A percentile compares a stretch with the other conserved stretches of the same genome.
Conservation (phyloP, 2,888 invertebrate species). For the Criorhina ranunculi region DNA sequence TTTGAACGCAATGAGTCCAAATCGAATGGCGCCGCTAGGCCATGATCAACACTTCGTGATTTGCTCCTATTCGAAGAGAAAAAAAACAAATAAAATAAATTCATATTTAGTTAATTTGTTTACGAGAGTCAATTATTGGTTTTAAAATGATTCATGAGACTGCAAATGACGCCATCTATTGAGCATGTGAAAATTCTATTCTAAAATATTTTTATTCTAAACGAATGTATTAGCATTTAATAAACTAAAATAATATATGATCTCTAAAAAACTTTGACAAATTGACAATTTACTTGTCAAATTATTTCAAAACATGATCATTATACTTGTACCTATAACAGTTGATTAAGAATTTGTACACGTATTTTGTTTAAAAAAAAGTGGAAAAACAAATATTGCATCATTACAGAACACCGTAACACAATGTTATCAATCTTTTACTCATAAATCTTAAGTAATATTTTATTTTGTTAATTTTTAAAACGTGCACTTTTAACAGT, state of each 20-base stretch:
- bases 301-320: neutral
- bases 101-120: conserved; percentile 3
- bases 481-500: conserved; percentile 48
- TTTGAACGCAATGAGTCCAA: conserved; percentile 93
- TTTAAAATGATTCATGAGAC: conserved; percentile 4
- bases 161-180: conserved; percentile 47
- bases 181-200: conserved; percentile 57
- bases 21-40: conserved; percentile 93
- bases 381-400: neutral
- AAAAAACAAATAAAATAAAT: conserved; percentile 12
- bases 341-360: conserved; percentile 30
- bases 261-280: neutral
- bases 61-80: conserved; percentile 90
- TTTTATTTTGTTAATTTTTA: conserved; percentile 41
- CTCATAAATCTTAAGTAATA: neutral
- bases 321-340: no score
- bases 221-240: neutral
- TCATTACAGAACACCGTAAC: no score
- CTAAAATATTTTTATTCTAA: neutral
- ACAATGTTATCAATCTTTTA: no score
- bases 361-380: conserved; percentile 24
- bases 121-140: neutral
- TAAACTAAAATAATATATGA: neutral
- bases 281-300: neutral
- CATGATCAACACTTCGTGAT: conserved; percentile 96